phyloP scores from a whole-genome alignment of 2,797 vertebrate genomes.

The Chiloscyllium punctatum region DNA sequence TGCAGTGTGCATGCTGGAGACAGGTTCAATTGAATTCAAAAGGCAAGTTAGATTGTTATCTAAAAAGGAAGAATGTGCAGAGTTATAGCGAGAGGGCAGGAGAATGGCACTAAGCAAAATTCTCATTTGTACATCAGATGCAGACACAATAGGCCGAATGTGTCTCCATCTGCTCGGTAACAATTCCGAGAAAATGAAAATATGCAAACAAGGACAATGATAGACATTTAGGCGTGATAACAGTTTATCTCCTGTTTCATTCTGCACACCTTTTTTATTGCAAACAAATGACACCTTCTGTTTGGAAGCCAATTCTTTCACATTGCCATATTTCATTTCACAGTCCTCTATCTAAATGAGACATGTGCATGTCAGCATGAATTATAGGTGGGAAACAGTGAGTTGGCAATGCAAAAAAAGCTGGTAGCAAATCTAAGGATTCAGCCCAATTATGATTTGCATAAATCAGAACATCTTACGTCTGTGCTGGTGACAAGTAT shows the following conservation, averaged over 20 bases:
- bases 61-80: too few relatives aligned
- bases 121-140: too few relatives aligned
- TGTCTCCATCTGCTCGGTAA: too few relatives aligned
- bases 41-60: too few relatives aligned
- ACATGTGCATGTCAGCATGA: background rate
- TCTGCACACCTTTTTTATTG: background rate
- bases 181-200: background rate
- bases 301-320: slow-evolving; percentile 19
- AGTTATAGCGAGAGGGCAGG: too few relatives aligned
- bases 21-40: too few relatives aligned
- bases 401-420: background rate
- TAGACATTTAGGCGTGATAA: slow-evolving; percentile 5
- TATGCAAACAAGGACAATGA: background rate
- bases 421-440: slow-evolving; percentile 5
- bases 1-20: too few relatives aligned
- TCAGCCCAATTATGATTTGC: background rate
- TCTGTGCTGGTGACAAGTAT: background rate
- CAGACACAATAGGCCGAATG: too few relatives aligned
- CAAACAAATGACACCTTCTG: background rate
- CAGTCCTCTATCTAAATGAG: background rate
- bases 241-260: background rate
- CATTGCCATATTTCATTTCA: background rate
- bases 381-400: slow-evolving; percentile 15
- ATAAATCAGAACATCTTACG: slow-evolving; percentile 23
- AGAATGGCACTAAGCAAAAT: too few relatives aligned